Conservation (phyloP, 2,888 invertebrate genomes). For the Oxycera nigricornis region DNA sequence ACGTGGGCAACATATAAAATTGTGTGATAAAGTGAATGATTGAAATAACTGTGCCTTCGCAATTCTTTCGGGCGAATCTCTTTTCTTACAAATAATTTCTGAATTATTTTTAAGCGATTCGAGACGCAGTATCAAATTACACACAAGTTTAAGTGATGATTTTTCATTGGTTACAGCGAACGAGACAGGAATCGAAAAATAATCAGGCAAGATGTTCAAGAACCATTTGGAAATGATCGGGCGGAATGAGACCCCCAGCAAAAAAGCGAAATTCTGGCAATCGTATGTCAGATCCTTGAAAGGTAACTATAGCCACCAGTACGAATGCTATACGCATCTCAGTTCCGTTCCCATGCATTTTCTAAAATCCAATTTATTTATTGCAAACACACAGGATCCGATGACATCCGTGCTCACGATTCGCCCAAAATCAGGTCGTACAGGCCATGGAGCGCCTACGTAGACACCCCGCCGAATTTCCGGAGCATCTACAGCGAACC, state of each 20-base stretch:
- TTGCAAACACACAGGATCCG: conserved; percentile 71
- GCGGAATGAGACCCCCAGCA: conserved; percentile 89
- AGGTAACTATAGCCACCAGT: conserved; percentile 66
- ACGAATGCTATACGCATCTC: not conserved
- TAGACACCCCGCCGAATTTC: conserved; percentile 75
- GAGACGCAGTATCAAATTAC: not conserved
- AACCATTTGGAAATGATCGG: conserved; percentile 93
- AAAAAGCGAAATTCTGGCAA: conserved; percentile 94
- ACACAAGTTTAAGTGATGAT: not conserved
- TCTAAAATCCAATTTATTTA: no score
- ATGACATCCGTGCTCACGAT: conserved; percentile 90
- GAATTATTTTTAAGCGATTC: not conserved
- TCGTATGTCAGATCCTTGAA: conserved; percentile 91
- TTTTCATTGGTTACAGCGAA: conserved; percentile 67
- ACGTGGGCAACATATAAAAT: no score
- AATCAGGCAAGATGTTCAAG: conserved; percentile 83
- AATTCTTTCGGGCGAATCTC: not conserved
- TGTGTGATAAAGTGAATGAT: not conserved
- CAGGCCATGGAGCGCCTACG: conserved; percentile 74
- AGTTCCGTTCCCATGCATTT: no score
- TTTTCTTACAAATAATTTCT: not conserved
- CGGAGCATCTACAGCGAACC: conserved; percentile 91
- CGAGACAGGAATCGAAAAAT: conserved; percentile 72
- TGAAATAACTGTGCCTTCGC: no score
- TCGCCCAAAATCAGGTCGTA: conserved; percentile 73